Evolutionary conservation across 2,797 vertebrate genomes (phyloP).

Genomic region (Coregonus suidteri): DNA sequence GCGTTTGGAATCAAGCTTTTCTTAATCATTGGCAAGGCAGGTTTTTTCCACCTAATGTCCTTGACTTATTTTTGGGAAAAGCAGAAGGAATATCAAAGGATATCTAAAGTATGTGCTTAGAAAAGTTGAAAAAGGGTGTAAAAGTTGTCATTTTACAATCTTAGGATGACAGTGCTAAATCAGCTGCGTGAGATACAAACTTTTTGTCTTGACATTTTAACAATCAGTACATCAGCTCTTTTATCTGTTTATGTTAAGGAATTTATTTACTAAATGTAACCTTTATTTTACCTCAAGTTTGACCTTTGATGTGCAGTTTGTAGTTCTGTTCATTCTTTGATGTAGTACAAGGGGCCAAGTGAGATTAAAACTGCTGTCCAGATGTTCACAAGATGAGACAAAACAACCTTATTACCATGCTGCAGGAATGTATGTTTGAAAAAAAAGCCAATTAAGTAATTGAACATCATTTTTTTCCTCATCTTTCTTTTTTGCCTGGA

Average conservation of each 20-base stretch:
- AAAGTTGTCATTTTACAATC: conserved; percentile 23
- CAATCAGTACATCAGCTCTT: not conserved
- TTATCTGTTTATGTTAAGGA: not conserved
- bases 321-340: not conserved
- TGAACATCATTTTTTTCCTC: no score
- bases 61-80: not conserved
- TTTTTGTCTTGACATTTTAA: not conserved
- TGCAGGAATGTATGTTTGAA: not conserved
- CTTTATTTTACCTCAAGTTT: not conserved
- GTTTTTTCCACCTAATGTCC: not conserved
- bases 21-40: not conserved
- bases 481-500: no score
- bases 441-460: no score
- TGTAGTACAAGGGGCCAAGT: not conserved
- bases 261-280: not conserved
- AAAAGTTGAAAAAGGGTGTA: conserved; percentile 9
- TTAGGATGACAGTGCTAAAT: conserved; percentile 28
- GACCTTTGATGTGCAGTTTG: not conserved
- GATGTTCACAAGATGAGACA: not conserved
- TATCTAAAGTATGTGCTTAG: not conserved
- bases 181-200: conserved; percentile 6
- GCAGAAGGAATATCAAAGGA: conserved; percentile 6
- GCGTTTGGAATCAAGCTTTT: not conserved
- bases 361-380: not conserved
- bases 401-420: not conserved